Evolutionary conservation across 1,140 invertebrate genomes (phyloP), one percentile per base, ranked within the genome.

Genomic region (Scaptomyza graminum): DNA sequence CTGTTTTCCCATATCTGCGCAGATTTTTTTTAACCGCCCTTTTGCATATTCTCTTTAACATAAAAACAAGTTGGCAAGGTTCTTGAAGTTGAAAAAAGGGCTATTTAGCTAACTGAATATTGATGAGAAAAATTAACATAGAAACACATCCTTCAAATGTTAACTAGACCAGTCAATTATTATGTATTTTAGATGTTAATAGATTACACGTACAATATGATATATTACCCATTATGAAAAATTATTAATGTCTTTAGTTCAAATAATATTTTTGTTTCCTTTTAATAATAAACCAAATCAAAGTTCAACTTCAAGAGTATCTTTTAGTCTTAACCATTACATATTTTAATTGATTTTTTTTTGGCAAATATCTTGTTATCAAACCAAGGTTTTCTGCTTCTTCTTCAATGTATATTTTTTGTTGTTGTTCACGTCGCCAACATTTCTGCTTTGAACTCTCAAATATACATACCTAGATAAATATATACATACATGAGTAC

Each of bases 371-470:
- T 73, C 46, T 67, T 76, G 56, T 73, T 76, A 67, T 76, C 73
- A 61, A 54, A 8, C 28, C 34, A 37, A 49, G 34, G 31, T 25
- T 64, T 64, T 64, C 25, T 11, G 41, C 41, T 49, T n/a, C 13
- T 28, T 39, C 5, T 31, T 44, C n/a, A 2, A 9, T 34, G 7
- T 34, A 34, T n/a, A 47, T 49, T 63, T 47, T 56, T 12, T 47
- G 25, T 62, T 79, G 44, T 13, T 52, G 65, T 74, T 44, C 52
- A 52, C 52, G 68, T 71, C 47, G 68, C 39, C 39, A 52, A 61
- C 47, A 68, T 78, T 59, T 74, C 74, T 84, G 61, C 80, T 79
- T 79, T 74, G 59, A 85, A 74, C 47, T 75, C 74, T 47, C 49
- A 71, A 82, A 81, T 81, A 81, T 41, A 68, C 73, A 81, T 41